Conservation (phyloP, 1,140 invertebrate genomes). For the Platyscapa corneri region DNA sequence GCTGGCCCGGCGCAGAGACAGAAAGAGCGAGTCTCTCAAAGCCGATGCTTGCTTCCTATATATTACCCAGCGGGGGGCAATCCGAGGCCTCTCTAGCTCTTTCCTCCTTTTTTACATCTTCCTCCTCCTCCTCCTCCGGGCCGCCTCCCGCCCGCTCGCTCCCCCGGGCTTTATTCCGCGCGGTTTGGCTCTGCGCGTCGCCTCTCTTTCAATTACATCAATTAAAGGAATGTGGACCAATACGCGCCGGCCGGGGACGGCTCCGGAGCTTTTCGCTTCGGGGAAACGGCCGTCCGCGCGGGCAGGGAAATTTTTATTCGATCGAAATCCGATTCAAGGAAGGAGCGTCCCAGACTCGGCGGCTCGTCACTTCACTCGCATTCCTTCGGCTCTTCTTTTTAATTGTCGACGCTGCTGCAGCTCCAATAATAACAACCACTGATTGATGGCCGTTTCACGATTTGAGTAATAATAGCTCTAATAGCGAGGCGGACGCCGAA, state of each 20-base stretch:
- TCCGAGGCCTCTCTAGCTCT: conserved; percentile 27
- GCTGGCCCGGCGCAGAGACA: conserved; percentile 50
- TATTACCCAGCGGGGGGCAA: conserved; percentile 66
- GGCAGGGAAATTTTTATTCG: conserved; percentile 26
- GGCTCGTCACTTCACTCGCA: no score
- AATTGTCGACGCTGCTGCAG: no score
- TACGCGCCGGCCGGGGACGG: background rate
- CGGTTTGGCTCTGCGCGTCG: no score
- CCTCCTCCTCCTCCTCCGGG: background rate
- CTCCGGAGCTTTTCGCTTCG: conserved; percentile 32
- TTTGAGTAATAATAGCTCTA: no score
- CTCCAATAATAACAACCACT: no score
- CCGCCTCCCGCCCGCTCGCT: background rate
- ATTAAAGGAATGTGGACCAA: conserved; percentile 61
- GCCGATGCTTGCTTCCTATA: conserved; percentile 64
- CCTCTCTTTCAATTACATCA: conserved; percentile 57
- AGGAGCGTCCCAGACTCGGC: no score
- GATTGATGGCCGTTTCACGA: no score
- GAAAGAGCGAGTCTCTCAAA: conserved; percentile 60
- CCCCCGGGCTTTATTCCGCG: background rate
- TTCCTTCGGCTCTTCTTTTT: no score
- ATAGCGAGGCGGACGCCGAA: no score
- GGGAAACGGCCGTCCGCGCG: conserved; percentile 15
- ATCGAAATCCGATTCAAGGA: background rate
- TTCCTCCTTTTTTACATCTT: background rate